These are phyloP conservation scores for Sinopyrophorus schimmeli DNA, from an alignment of 2,888 invertebrate genomes.

Conservation along the genomic window DNA sequence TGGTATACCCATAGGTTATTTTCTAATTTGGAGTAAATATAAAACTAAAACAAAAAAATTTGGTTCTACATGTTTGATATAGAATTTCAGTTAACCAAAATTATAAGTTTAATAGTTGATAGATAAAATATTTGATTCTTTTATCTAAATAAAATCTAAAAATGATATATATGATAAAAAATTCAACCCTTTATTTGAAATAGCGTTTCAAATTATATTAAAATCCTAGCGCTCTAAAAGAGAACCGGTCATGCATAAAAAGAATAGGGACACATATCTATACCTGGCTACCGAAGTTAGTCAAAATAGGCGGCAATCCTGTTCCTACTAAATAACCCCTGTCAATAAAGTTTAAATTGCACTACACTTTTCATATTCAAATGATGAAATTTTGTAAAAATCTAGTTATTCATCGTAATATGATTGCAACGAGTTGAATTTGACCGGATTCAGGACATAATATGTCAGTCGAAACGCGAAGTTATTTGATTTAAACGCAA, in stretches of 20 bases:
- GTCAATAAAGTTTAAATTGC: too few relatives aligned
- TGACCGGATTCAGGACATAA: slow-evolving; percentile 35
- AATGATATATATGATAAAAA: too few relatives aligned
- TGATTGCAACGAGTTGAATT: slow-evolving; percentile 34
- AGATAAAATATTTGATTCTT: too few relatives aligned
- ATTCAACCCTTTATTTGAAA: slow-evolving; percentile 20
- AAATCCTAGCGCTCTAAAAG: slow-evolving; percentile 21
- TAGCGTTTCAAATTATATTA: slow-evolving; percentile 24
- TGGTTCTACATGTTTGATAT: too few relatives aligned
- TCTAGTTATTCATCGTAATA: slow-evolving; percentile 41
- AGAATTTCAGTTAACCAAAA: too few relatives aligned
- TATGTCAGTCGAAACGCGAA: slow-evolving; percentile 23
- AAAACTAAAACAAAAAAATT: too few relatives aligned
- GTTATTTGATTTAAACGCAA: slow-evolving; percentile 29
- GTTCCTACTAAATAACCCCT: too few relatives aligned
- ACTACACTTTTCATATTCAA: slow-evolving; percentile 42
- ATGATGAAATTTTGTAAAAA: slow-evolving; percentile 41
- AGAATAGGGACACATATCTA: slow-evolving; percentile 17
- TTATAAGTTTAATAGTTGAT: too few relatives aligned
- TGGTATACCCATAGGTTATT: too few relatives aligned
- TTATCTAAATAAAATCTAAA: too few relatives aligned
- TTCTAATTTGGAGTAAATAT: too few relatives aligned
- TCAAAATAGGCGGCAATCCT: too few relatives aligned
- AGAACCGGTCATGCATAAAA: slow-evolving; percentile 34
- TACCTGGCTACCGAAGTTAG: slow-evolving; percentile 27